These are phyloP conservation scores for Luscinia luscinia DNA, from an alignment of 2,797 vertebrate genomes.

Conservation along the genomic window DNA sequence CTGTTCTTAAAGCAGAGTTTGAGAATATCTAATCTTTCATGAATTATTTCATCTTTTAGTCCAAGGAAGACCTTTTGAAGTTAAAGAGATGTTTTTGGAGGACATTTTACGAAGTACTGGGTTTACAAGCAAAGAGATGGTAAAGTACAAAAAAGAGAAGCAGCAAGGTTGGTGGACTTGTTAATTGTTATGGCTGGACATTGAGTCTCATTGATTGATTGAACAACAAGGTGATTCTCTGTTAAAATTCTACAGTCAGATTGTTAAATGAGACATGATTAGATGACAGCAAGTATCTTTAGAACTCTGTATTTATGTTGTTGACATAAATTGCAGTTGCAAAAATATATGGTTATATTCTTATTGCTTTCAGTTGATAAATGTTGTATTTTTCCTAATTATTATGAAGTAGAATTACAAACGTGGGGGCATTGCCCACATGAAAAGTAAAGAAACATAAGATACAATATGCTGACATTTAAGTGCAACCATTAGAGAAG, in stretches of 20 bases:
- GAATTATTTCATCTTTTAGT: slow-evolving; percentile 76
- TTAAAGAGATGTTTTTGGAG: slow-evolving; percentile 92
- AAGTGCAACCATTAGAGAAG: neutral
- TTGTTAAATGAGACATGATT: neutral
- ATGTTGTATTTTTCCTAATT: neutral
- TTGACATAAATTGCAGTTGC: neutral
- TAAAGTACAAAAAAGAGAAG: slow-evolving; percentile 86
- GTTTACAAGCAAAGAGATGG: slow-evolving; percentile 86
- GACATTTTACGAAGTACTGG: slow-evolving; percentile 89
- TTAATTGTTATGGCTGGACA: neutral
- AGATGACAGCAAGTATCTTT: neutral
- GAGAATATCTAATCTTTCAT: neutral
- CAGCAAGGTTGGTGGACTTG: slow-evolving; percentile 80
- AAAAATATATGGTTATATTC: neutral
- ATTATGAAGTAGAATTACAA: neutral
- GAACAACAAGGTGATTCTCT: neutral
- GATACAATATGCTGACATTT: neutral
- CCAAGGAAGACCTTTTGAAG: slow-evolving; percentile 91
- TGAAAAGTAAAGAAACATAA: neutral
- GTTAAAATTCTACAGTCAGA: neutral
- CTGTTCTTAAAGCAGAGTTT: neutral
- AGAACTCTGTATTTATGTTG: neutral
- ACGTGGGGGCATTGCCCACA: neutral
- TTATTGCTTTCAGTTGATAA: neutral
- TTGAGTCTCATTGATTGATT: neutral